A percentile compares a stretch with the other conserved stretches of the same genome.
phyloP scores from a whole-genome alignment of 1,140 invertebrate genomes.

The Pogonognathellus flavescens region DNA sequence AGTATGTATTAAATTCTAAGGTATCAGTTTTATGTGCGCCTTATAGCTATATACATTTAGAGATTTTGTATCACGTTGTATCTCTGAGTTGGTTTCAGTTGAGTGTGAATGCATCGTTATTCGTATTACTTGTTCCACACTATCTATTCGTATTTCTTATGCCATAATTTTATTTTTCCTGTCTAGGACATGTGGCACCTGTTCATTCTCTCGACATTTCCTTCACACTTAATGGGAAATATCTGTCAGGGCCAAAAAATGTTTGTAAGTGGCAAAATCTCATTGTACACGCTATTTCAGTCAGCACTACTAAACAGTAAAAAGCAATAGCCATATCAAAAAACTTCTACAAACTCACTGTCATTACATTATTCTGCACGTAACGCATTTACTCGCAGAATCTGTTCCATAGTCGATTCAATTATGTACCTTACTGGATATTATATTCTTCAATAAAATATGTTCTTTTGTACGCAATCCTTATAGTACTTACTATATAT shows the following conservation, averaged over 20 bases:
- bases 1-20: too few relatives aligned
- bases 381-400: neutral
- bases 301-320: neutral
- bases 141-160: constrained; percentile 25
- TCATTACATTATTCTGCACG: neutral
- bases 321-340: constrained; percentile 4
- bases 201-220: constrained; percentile 19
- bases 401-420: neutral
- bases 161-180: constrained; percentile 34
- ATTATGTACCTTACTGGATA: neutral
- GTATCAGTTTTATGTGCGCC: too few relatives aligned
- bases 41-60: too few relatives aligned
- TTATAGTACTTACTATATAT: neutral
- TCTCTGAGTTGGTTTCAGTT: too few relatives aligned
- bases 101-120: too few relatives aligned
- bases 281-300: constrained; percentile 7
- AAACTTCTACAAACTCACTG: neutral
- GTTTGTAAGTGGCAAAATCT: constrained; percentile 36
- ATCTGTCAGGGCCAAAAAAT: constrained; percentile 29
- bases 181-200: constrained; percentile 40
- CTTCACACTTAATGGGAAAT: constrained; percentile 43
- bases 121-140: neutral
- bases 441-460: neutral
- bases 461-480: neutral
- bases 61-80: too few relatives aligned